Percentiles rank a stretch among this genome's conserved stretches.
Evolutionary conservation across 2,797 vertebrate genomes (phyloP).

Genomic region (Melopsittacus undulatus): DNA sequence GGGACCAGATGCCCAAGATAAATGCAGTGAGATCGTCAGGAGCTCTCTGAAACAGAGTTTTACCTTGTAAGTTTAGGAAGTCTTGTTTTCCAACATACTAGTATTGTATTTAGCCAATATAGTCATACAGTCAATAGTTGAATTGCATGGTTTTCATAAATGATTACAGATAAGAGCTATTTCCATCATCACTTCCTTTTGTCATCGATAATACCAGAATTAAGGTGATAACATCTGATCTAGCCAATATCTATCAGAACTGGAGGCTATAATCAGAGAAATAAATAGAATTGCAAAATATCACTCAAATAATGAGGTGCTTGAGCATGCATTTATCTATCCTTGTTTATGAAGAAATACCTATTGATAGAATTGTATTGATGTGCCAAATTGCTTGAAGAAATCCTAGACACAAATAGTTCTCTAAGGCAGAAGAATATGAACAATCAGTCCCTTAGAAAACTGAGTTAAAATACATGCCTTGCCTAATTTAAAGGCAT

Average conservation of each 20-base stretch:
- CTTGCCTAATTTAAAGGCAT: background rate
- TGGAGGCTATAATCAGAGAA: background rate
- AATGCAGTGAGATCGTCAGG: background rate
- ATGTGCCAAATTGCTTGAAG: background rate
- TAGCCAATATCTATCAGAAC: background rate
- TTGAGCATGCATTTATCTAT: background rate
- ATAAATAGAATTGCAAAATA: background rate
- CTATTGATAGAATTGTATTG: background rate
- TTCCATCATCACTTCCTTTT: background rate
- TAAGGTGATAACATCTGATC: background rate
- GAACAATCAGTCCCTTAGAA: background rate
- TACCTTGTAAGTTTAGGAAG: background rate
- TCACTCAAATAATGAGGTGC: background rate
- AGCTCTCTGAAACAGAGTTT: background rate
- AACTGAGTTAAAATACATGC: background rate
- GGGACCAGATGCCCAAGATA: fast-evolving
- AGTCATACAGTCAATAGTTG: background rate
- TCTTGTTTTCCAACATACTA: background rate
- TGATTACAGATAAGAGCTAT: background rate
- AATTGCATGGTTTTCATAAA: background rate
- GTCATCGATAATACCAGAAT: background rate
- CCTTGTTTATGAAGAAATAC: background rate
- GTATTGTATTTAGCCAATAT: background rate
- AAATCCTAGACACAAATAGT: background rate
- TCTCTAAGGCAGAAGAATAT: background rate